Conservation (phyloP, 2,113 vertebrate genomes). For the Theropithecus gelada region DNA sequence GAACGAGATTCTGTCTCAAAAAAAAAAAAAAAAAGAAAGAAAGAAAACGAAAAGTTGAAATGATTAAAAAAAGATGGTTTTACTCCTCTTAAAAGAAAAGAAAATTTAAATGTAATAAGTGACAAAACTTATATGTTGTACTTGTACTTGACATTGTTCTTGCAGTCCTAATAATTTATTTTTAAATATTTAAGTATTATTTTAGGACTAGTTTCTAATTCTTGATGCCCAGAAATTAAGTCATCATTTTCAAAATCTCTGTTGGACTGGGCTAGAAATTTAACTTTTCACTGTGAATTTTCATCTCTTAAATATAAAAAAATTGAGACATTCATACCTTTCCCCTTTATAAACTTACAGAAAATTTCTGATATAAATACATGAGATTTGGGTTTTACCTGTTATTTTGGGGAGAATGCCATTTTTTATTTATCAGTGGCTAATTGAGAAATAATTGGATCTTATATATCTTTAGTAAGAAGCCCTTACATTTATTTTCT, state of each 20-base stretch:
- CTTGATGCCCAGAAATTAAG: neutral
- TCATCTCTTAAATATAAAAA: neutral
- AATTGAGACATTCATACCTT: neutral
- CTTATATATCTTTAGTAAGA: constrained; percentile 32
- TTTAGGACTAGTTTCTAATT: neutral
- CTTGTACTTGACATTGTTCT: neutral
- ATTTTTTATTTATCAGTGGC: constrained; percentile 28
- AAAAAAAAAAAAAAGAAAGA: too few species aligned
- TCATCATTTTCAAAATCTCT: neutral
- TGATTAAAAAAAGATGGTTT: too few species aligned
- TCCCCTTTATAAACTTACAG: neutral
- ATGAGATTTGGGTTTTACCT: neutral
- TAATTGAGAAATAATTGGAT: neutral
- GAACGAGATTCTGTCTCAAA: too few species aligned
- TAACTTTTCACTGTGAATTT: neutral
- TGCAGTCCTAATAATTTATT: neutral
- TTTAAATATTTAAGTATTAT: neutral
- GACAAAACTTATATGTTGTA: neutral
- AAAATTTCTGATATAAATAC: neutral
- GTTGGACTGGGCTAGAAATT: neutral
- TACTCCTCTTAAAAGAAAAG: neutral
- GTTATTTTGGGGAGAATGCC: neutral
- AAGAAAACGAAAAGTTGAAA: too few species aligned
- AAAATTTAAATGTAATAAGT: neutral
- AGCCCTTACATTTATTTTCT: neutral